Base-by-base conservation (phyloP, 2,797 vertebrate species). In the Cossypha niveicapilla region DNA sequence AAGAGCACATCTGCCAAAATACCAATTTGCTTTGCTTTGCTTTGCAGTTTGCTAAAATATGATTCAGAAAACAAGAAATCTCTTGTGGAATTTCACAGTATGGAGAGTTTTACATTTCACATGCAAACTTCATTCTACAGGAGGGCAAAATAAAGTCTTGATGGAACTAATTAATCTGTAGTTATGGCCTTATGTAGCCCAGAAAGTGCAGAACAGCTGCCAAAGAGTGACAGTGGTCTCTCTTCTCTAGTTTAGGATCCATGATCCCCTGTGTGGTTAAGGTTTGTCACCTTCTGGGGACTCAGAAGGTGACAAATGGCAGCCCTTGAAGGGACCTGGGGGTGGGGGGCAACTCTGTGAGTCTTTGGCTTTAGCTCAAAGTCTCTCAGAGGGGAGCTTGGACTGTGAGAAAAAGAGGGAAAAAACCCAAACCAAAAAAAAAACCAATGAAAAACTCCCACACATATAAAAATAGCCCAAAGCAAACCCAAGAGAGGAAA, bases 261-360 rank as follows among this genome's bases (percentile, higher is more conserved):
- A 13, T 10, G 15, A 30, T 44, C 7, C 13, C 18, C 2, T 2
- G 6, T 11, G 11, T 2, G 3, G 2, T 21, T 28, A 1, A 1
- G 12, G 11, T 3, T 15, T 34, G 6, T 12, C 42, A 44, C 42
- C 42, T 44, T 44, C 4, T 13, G 1, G 8, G 13, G 10, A n/a
- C 12, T 23, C 41, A 18, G 16, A 0, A 4, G 7, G 2, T 34
- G 35, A 42, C 14, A 75, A 75, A 81, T 10, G 12, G 13, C 18
- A 77, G 13, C 8, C 16, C 21, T 19, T 34, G 9, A n/a, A 24
- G 23, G 9, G 9, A 81, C 2, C 18, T 75, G 37, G 9, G 8
- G 2, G 8, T 61, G 11, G 13, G 3, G 45, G 13, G 18, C 0
- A 2, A 7, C 24, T 19, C 6, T 35, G 11, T 3, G 9, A 8